Evolutionary conservation across 2,797 vertebrate genomes (phyloP), one percentile per base, ranked within the genome.

Genomic region (Cryptoblepharus egeriae): DNA sequence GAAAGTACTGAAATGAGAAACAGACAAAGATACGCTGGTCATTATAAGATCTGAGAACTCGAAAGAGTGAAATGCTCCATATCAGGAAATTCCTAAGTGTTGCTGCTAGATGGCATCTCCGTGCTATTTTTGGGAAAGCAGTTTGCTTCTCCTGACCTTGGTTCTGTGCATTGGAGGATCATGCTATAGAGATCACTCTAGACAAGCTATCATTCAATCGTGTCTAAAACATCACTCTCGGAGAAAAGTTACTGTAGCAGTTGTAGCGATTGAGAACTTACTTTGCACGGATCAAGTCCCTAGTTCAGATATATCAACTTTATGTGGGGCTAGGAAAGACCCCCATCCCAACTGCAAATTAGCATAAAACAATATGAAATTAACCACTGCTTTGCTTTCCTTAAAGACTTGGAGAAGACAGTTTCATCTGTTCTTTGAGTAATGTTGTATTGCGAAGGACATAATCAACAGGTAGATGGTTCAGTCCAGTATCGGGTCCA

Each of bases 101-200:
- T 80, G 49, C 95, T 95, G 95, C 93, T 96, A 96, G 95, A 88
- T 95, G 95, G 95, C 95, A 95, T 92, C 93, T 96, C 92, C 92
- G 93, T 93, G 86, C 93, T 94, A 89, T 86, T 85, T 88, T 92
- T 90, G 63, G 42, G 28, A 87, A 92, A 81, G 72, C 42, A 39
- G 5, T 8, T 68, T 91, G 70, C 90, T 89, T 72, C 55, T 84
- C 85, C 88, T 90, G 92, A 95, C 93, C 92, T 95, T 94, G 87
- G 77, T 72, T 72, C 52, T 83, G 74, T 42, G 32, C 45, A 85
- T 67, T 83, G 58, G 82, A 76, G 73, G 76, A 52, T 84, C 81
- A 3, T 87, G 70, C 57, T 49, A 8, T 11, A 83, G 65, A 70
- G 18, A 79, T 82, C 83, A 84, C 81, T 83, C 87, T 83, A 73